phyloP scores from a whole-genome alignment of 2,113 vertebrate genomes.

The Cynoglossus semilaevis region DNA sequence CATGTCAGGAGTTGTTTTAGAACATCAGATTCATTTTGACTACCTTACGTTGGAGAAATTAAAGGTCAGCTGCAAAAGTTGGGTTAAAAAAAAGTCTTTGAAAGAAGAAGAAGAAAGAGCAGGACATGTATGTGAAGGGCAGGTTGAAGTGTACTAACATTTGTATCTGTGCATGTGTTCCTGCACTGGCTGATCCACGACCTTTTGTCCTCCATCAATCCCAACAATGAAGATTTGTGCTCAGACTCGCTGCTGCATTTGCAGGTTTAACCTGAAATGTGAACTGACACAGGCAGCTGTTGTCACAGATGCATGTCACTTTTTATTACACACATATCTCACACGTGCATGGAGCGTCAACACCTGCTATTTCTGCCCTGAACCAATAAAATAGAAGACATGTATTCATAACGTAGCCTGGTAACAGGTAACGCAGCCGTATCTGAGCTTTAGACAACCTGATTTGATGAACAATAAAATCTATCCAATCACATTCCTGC shows the following conservation, averaged over 20 bases:
- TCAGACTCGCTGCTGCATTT: neutral
- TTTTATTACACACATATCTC: neutral
- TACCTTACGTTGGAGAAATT: too few species aligned
- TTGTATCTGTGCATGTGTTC: too few species aligned
- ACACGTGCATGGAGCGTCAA: neutral
- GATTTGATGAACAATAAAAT: neutral
- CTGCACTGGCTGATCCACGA: neutral
- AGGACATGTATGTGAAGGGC: too few species aligned
- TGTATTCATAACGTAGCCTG: neutral
- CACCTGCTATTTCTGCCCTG: slow-evolving; percentile 3
- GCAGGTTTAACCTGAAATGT: neutral
- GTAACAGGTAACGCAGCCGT: slow-evolving; percentile 1
- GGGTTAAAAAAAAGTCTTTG: too few species aligned
- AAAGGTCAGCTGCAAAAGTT: too few species aligned
- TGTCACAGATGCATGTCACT: too few species aligned
- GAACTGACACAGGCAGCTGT: neutral
- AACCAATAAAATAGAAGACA: slow-evolving; percentile 7
- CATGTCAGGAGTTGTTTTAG: too few species aligned
- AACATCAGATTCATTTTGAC: too few species aligned
- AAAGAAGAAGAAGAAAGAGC: too few species aligned
- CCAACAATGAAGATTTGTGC: neutral
- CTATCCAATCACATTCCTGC: neutral
- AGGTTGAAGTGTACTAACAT: too few species aligned
- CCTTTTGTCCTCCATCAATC: neutral
- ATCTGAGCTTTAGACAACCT: neutral